Base-by-base conservation (phyloP, 2,888 invertebrate genomes). In the Nymphalis urticae region DNA sequence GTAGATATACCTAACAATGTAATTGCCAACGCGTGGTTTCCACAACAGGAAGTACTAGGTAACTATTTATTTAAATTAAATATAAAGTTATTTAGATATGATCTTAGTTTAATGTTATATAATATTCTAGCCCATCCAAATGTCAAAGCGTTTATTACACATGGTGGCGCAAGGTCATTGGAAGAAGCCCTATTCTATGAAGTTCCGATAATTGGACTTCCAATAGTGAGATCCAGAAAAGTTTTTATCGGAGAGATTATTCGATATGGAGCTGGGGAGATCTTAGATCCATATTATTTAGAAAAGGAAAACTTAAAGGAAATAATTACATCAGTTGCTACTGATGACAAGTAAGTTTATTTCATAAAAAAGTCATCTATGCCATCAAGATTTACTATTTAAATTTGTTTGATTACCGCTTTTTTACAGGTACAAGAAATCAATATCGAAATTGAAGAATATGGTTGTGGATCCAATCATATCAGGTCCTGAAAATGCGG, bases 1-100 rank as follows among this genome's bases (percentile, higher is more conserved):
- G 82, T 92, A 17, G 85, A 87, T 42, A 84, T 86, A 71, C 85
- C 93, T 24, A 79, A 83, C 13, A 93, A 93, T 76, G 87, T 94
- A 0, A 82, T 90, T 54, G 77, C 90, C 1, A 80, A 82, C 21
- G 79, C 82, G 19, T 94, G 94, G 94, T 87, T 94, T 67, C 94
- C 94, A 1, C 94, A 94, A 73, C 92, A 94, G 75, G 91, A 93
- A 79, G 71, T 94, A 70, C 82, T 94, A 69, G 93, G 94, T 94
- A 79, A 69, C 17, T 63, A 62, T 32, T 27, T 58, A 59, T 16
- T 32, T 32, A 32, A 17, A 32, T 56, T 36, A 32, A 19, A 19
- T 8, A 50, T 56, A n/a, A 32, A n/a, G n/a, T n/a, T 27, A 8
- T 19, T 10, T 42, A 4, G 42, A 54, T 54, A 16, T 54, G 3